Percentiles rank a stretch among this genome's conserved stretches.
These are phyloP conservation scores for Aplysia californica DNA, from an alignment of 1,140 invertebrate species.

Conservation along the genomic window DNA sequence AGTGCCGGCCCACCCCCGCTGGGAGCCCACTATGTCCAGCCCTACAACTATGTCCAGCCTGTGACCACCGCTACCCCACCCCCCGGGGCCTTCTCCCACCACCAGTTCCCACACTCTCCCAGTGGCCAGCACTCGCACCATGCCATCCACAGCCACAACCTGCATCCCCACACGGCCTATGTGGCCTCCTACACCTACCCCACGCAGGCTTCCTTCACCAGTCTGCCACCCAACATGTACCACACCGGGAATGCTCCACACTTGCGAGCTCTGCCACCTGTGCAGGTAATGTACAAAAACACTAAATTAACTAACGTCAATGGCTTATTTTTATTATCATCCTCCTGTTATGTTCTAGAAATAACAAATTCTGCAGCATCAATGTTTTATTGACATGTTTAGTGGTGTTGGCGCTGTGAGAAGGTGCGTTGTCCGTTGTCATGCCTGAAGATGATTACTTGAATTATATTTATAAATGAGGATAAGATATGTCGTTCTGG, in stretches of 20 bases:
- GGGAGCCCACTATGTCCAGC: conserved; percentile 40
- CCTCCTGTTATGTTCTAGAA: no score
- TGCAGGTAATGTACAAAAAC: no score
- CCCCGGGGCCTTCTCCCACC: conserved; percentile 40
- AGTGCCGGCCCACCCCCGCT: conserved; percentile 34
- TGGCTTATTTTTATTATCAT: no score
- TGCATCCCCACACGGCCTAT: conserved; percentile 57
- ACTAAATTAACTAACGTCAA: no score
- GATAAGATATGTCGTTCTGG: no score
- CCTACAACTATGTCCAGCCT: conserved; percentile 61
- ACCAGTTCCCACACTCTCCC: conserved; percentile 42
- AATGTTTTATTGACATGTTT: no score
- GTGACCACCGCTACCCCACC: conserved; percentile 44
- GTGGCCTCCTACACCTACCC: conserved; percentile 61
- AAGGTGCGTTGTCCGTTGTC: no score
- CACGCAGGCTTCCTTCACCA: conserved; percentile 46
- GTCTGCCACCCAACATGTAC: conserved; percentile 49
- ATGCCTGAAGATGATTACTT: no score
- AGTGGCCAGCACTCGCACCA: conserved; percentile 35
- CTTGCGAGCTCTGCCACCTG: conserved; percentile 39
- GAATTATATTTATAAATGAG: no score
- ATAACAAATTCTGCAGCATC: no score
- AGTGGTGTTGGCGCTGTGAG: no score
- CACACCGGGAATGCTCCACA: conserved; percentile 42
- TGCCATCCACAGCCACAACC: conserved; percentile 52